Percentiles rank a stretch among this genome's conserved stretches.
Conservation (phyloP, 2,797 vertebrate species). For the Lutjanus campechanus region DNA sequence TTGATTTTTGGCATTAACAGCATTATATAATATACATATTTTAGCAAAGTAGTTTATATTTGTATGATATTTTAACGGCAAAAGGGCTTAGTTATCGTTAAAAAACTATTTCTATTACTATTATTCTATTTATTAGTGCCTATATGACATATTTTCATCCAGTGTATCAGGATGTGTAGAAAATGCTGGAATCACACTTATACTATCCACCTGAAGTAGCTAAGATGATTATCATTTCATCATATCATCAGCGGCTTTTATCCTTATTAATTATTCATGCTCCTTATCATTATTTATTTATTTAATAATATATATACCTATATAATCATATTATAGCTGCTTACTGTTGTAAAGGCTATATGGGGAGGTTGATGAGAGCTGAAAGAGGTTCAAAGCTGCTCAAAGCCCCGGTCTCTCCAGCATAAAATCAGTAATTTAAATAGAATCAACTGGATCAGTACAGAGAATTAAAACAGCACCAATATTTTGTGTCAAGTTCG, state of each 20-base stretch:
- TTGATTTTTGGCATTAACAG: too few relatives aligned
- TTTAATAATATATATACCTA: background rate
- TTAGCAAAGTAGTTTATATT: background rate
- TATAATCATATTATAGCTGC: background rate
- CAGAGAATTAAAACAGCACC: background rate
- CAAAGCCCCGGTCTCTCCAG: background rate
- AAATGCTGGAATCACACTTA: background rate
- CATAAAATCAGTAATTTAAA: background rate
- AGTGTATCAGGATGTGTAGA: background rate
- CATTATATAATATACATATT: too few relatives aligned
- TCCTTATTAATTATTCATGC: background rate
- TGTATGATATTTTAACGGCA: background rate
- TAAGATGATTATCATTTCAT: background rate
- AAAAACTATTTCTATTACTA: too few relatives aligned
- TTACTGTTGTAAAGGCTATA: background rate
- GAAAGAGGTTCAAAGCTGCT: background rate
- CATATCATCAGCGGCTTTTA: background rate
- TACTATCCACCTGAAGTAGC: background rate
- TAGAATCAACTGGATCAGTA: background rate
- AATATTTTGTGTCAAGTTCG: background rate
- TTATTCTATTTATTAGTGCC: background rate
- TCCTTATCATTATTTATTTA: background rate
- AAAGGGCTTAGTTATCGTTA: too few relatives aligned
- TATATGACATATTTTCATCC: background rate
- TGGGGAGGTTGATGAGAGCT: background rate